Evolutionary conservation across 1,140 invertebrate genomes (phyloP), one percentile per base, ranked within the genome.

Genomic region (Caenorhabditis tropicalis): DNA sequence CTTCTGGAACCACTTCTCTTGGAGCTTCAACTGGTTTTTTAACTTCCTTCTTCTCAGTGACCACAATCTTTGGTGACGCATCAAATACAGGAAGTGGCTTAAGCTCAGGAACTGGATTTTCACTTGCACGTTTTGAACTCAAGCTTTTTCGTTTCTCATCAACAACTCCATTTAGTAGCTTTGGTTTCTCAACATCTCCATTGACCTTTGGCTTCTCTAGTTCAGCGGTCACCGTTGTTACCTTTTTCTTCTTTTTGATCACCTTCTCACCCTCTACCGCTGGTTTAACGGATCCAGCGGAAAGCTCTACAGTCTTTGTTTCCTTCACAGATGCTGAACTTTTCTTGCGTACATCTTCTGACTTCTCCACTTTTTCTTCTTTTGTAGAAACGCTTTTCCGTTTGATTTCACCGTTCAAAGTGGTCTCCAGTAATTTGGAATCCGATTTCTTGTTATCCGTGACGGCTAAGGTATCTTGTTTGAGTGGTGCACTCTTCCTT

Each of bases 211-310:
- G 33, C 33, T 80, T 79, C 21, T 83, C 39, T 27, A 58, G 29
- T 6, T 39, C 29, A 12, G 53, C 82, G 9, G 82, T 70, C 2
- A 70, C 39, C 0, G 82, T 74, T 1, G 82, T 74, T 10, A 33
- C 36, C 36, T 83, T 83, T 27, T 81, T 79, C 79, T 85, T 85
- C 48, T 85, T 60, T 48, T 79, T 82, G 1, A 82, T 48, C 27
- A 51, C 24, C 36, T 65, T 85, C 60, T 85, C 60, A 46, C 43
- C 43, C 19, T 70, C 56, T 53, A 43, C 39, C 12, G 39, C 39
- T 29, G 31, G 15, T 21, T 49, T 51, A 5, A 27, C 58, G 24
- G 46, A 27, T 27, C 49, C 33, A 48, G 43, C 43, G 31, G 74
- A 56, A 19, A 79, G 29, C 58, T 85, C 79, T 10, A 56, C 49